Base-by-base conservation (phyloP, 2,113 vertebrate genomes). In the Etheostoma spectabile region DNA sequence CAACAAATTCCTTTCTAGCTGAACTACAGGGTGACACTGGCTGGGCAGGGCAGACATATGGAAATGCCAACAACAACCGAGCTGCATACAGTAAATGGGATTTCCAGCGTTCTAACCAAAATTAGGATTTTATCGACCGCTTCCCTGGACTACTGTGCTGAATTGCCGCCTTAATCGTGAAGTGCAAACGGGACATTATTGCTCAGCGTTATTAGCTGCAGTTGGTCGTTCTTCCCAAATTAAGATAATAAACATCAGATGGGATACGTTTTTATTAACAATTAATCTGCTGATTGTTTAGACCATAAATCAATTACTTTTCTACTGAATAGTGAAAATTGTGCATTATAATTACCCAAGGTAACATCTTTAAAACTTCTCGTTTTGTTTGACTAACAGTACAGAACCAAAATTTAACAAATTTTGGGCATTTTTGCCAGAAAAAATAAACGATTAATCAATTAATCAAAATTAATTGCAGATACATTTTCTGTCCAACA, bases 1-100 rank as follows among this genome's bases (percentile, higher is more conserved):
- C 24, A 19, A 56, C 64, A 66, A 69, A 84, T 80, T 85, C 76
- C 57, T 79, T 67, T 83, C 33, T 15, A 24, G 56, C 78, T 73
- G 19, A 80, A 71, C 71, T 56, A 49, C 66, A 35, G 56, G 30
- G 24, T 56, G 80, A 69, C 24, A 60, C 63, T 1, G 49, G 48
- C 42, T 24, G 61, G 60, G 48, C 46, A 42, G 72, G 27, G 53
- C 27, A 53, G 51, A 79, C 66, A 73, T 35, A 64, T 11, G 46
- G 53, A 62, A 62, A 63, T 15, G 6, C 53, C 38, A 67, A 74
- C 35, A 74, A 59, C 64, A 6, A 60, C 64, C 71, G 27, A 18
- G 10, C 57, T n/a, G 22, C 48, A 27, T 21, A 8, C 38, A 18
- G 74, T 46, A 13, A 64, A 70, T 65, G 16, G 13, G 46, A 83